Conservation (phyloP, 2,797 vertebrate genomes). For the Anableps anableps region DNA sequence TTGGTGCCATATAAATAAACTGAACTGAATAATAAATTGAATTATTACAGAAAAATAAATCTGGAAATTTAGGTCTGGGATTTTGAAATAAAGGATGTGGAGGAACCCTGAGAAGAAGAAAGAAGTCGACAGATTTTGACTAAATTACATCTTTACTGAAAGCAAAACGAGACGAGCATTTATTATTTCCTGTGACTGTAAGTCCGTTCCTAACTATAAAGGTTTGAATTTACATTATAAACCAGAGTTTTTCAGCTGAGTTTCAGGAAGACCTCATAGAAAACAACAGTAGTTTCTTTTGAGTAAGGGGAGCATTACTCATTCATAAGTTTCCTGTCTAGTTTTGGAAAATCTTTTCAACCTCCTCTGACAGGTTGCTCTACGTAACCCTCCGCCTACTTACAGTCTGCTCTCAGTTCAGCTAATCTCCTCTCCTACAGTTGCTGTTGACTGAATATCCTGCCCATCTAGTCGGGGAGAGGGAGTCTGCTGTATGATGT, state of each 20-base stretch:
- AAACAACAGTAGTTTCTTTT: slow-evolving; percentile 10
- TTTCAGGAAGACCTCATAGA: not conserved
- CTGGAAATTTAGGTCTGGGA: not conserved
- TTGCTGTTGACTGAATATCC: slow-evolving; percentile 31
- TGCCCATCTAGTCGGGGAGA: slow-evolving; percentile 37
- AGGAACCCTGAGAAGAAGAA: not conserved
- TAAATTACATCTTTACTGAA: not conserved
- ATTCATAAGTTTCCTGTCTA: slow-evolving; percentile 24
- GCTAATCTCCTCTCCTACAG: slow-evolving; percentile 28
- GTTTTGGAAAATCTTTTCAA: slow-evolving; percentile 29
- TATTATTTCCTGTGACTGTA: not conserved
- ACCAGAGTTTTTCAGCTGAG: slow-evolving; percentile 2
- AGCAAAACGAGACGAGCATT: not conserved
- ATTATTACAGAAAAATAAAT: not conserved
- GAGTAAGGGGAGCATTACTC: slow-evolving; percentile 8
- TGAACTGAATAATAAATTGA: no score
- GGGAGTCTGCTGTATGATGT: slow-evolving; percentile 41
- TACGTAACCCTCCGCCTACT: slow-evolving; percentile 8
- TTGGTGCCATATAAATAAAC: no score
- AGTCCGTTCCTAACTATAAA: not conserved
- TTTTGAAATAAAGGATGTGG: not conserved
- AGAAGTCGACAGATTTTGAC: not conserved
- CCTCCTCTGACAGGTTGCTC: not conserved
- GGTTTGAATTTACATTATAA: slow-evolving; percentile 14
- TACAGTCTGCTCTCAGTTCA: not conserved